Evolutionary conservation across 2,888 invertebrate genomes (phyloP).

Genomic region (Lysandra coridon): DNA sequence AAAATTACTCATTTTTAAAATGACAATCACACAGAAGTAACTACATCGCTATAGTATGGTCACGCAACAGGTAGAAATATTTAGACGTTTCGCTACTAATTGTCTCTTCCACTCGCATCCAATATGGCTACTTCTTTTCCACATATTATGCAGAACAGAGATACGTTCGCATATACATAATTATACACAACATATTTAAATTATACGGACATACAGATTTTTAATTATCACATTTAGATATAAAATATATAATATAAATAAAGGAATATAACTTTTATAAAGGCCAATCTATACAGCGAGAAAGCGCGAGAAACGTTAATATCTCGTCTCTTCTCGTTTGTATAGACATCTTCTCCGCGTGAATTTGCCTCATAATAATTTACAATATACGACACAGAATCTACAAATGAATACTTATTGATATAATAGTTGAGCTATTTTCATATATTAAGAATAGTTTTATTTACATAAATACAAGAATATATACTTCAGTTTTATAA

Average conservation of each 20-base stretch:
- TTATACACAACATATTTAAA: no score
- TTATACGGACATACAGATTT: not conserved
- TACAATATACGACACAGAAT: not conserved
- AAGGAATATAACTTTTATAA: not conserved
- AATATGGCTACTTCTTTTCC: no score
- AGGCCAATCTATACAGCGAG: not conserved
- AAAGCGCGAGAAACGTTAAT: not conserved
- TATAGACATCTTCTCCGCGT: not conserved
- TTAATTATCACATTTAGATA: not conserved
- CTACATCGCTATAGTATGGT: no score
- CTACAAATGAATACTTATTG: not conserved
- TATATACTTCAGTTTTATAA: conserved; percentile 8
- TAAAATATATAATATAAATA: no score
- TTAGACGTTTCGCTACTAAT: no score
- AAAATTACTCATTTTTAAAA: no score
- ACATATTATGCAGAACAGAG: no score
- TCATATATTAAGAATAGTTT: conserved; percentile 2
- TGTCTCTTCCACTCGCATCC: no score
- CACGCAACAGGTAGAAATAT: no score
- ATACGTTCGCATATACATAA: no score
- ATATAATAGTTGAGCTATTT: conserved; percentile 17
- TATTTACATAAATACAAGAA: conserved; percentile 21
- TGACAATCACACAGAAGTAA: no score
- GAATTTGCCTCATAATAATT: not conserved
- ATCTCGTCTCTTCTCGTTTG: not conserved